A percentile compares a stretch with the other conserved stretches of the same genome.
These are phyloP conservation scores for Brachionus angularis DNA, from an alignment of 1,140 invertebrate species.

Conservation along the genomic window DNA sequence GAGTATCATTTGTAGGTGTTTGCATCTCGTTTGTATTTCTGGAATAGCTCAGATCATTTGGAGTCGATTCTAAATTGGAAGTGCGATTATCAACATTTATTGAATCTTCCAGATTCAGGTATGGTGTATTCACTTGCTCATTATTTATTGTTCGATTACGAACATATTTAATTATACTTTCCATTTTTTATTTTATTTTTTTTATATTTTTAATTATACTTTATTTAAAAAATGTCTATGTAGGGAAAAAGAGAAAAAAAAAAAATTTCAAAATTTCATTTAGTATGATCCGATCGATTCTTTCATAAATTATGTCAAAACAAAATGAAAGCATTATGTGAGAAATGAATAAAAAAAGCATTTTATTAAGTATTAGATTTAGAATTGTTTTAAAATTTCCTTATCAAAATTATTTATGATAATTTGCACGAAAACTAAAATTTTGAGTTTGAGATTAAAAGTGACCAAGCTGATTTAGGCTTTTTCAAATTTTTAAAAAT, in stretches of 20 bases:
- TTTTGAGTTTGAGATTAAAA: too few species aligned
- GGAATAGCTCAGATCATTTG: slow-evolving; percentile 1
- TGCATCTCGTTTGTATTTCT: not conserved
- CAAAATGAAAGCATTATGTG: not conserved
- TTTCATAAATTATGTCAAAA: slow-evolving; percentile 41
- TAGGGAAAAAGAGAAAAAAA: not conserved
- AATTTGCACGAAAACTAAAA: too few species aligned
- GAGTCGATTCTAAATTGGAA: slow-evolving; percentile 2
- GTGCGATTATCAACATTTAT: not conserved
- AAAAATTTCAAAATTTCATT: not conserved
- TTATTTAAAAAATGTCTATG: not conserved
- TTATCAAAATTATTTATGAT: too few species aligned
- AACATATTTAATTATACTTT: slow-evolving; percentile 19
- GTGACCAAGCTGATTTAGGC: too few species aligned
- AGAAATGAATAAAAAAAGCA: not conserved
- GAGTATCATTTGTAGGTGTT: not conserved
- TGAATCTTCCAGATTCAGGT: slow-evolving; percentile 1
- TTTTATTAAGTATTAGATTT: not conserved
- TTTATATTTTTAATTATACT: not conserved
- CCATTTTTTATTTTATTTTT: slow-evolving; percentile 15
- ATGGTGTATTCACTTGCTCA: not conserved
- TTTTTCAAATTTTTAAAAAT: too few species aligned
- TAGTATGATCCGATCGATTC: slow-evolving; percentile 9
- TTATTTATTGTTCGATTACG: not conserved
- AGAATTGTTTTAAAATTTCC: not conserved